These are phyloP conservation scores for Cromileptes altivelis DNA, from an alignment of 2,113 vertebrate species.

Conservation along the genomic window DNA sequence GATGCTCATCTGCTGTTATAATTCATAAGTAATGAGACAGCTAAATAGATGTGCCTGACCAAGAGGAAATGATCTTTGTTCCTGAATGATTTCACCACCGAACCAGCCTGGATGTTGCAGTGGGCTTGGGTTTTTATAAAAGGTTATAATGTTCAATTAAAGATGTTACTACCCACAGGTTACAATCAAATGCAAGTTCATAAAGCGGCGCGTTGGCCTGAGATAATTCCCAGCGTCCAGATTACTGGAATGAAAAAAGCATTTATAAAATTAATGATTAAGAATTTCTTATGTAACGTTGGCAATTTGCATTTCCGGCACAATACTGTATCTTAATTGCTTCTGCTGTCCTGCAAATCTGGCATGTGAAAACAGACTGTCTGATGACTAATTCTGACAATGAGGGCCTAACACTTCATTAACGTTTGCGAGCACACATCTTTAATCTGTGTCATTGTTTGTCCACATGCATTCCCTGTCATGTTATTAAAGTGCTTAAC, in stretches of 20 bases:
- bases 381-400: constrained; percentile 11
- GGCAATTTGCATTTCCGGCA: constrained; percentile 5
- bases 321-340: neutral
- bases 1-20: constrained; percentile 44
- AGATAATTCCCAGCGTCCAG: neutral
- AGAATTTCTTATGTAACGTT: neutral
- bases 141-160: constrained; percentile 18
- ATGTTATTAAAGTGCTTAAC: constrained; percentile 42
- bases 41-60: constrained; percentile 18
- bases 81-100: neutral
- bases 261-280: neutral
- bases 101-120: neutral
- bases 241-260: neutral
- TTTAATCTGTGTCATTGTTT: constrained; percentile 21
- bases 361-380: neutral
- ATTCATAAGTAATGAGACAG: constrained; percentile 52
- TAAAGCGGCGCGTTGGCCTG: neutral
- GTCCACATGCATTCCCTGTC: neutral
- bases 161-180: neutral
- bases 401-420: constrained; percentile 36
- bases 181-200: constrained; percentile 16
- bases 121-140: neutral
- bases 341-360: neutral
- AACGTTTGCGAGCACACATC: constrained; percentile 27
- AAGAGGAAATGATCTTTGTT: neutral